Conservation (phyloP, 2,888 invertebrate species). For the Ischnura elegans region DNA sequence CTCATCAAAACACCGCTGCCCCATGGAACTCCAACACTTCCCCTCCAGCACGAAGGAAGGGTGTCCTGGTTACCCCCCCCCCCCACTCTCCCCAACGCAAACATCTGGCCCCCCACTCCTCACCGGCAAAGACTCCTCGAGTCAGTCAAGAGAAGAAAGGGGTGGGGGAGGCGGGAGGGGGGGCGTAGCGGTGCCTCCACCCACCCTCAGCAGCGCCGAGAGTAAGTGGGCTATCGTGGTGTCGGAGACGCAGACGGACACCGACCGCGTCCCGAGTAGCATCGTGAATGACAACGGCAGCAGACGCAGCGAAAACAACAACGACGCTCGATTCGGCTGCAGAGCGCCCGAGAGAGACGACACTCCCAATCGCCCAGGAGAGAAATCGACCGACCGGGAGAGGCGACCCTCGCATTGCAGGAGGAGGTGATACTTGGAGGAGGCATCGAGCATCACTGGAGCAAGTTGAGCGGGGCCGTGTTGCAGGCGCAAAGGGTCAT, state of each 20-base stretch:
- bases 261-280: slow-evolving; percentile 53
- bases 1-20: not conserved
- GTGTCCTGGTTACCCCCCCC: slow-evolving; percentile 59
- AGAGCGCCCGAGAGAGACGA: not conserved
- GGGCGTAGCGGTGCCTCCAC: not conserved
- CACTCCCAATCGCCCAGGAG: not conserved
- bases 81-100: not conserved
- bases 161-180: not conserved
- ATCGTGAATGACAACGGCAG: not conserved
- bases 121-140: slow-evolving; percentile 35
- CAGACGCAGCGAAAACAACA: not conserved
- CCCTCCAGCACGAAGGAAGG: slow-evolving; percentile 45
- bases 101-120: not conserved
- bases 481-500: not conserved
- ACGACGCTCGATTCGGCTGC: not conserved
- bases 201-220: slow-evolving; percentile 23
- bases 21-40: not conserved
- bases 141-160: not conserved
- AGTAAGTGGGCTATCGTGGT: slow-evolving; percentile 62
- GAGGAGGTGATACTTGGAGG: not conserved
- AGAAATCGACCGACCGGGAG: not conserved
- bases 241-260: slow-evolving; percentile 58
- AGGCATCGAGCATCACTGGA: not conserved
- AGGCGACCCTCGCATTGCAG: not conserved
- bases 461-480: not conserved